These are phyloP conservation scores for Darwinula stevensoni DNA, from an alignment of 2,888 invertebrate genomes.

Conservation along the genomic window DNA sequence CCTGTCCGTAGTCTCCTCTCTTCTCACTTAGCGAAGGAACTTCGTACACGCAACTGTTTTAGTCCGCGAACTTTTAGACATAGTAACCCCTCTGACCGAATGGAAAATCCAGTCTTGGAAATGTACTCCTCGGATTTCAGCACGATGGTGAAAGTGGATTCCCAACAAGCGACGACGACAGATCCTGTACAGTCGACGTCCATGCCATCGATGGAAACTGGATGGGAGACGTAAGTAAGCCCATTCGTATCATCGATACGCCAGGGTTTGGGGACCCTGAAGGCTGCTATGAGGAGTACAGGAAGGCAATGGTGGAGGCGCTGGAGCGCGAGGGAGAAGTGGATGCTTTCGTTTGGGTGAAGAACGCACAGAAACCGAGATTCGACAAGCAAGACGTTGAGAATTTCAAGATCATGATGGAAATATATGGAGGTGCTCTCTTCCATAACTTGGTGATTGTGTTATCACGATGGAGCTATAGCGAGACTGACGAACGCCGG, in stretches of 20 bases:
- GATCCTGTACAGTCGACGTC: background rate
- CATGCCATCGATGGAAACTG: background rate
- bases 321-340: background rate
- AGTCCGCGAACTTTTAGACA: too few relatives aligned
- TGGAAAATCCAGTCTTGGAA: background rate
- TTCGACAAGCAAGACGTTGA: background rate
- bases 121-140: background rate
- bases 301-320: background rate
- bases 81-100: too few relatives aligned
- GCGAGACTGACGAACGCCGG: too few relatives aligned
- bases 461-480: background rate
- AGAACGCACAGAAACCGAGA: background rate
- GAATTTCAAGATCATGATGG: background rate
- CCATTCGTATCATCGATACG: background rate
- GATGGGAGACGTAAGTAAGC: background rate
- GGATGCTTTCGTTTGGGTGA: background rate
- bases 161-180: background rate
- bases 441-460: background rate
- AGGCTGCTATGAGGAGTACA: background rate
- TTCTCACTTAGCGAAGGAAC: too few relatives aligned
- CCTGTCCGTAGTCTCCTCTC: too few relatives aligned
- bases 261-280: background rate
- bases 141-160: background rate
- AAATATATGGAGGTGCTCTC: background rate
- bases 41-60: too few relatives aligned